Conservation (phyloP, 2,113 vertebrate species). For the Natator depressus region DNA sequence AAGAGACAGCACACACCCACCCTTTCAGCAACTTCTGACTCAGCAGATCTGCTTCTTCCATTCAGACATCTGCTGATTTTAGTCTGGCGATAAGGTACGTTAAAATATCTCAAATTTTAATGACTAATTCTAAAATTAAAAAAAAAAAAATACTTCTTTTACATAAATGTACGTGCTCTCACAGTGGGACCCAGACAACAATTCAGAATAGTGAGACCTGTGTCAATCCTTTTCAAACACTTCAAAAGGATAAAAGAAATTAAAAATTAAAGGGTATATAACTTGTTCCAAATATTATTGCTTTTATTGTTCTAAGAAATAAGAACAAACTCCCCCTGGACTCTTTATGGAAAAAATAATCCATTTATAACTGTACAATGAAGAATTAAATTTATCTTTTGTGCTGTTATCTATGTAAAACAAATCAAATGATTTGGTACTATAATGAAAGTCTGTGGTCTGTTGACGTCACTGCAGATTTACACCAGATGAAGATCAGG, state of each 20-base stretch:
- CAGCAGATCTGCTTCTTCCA: not conserved
- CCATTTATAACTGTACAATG: not conserved
- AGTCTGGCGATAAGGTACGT: not conserved
- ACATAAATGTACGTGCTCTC: not conserved
- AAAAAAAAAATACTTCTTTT: not conserved
- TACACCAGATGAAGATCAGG: not conserved
- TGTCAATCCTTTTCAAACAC: not conserved
- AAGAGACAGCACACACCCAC: not conserved
- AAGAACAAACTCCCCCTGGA: not conserved
- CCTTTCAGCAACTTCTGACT: not conserved
- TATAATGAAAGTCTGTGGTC: conserved; percentile 6
- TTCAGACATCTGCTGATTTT: not conserved
- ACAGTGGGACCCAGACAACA: not conserved
- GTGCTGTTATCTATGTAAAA: not conserved
- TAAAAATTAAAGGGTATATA: not conserved
- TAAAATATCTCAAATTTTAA: not conserved
- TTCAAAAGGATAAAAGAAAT: not conserved
- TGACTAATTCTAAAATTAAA: not conserved
- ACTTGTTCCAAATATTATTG: not conserved
- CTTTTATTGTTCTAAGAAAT: not conserved
- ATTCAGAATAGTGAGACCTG: not conserved
- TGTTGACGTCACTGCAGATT: not conserved
- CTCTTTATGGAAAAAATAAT: not conserved
- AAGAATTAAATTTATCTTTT: not conserved
- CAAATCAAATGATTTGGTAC: not conserved